phyloP scores from a whole-genome alignment of 2,888 invertebrate species.

The Pterostichus niger region DNA sequence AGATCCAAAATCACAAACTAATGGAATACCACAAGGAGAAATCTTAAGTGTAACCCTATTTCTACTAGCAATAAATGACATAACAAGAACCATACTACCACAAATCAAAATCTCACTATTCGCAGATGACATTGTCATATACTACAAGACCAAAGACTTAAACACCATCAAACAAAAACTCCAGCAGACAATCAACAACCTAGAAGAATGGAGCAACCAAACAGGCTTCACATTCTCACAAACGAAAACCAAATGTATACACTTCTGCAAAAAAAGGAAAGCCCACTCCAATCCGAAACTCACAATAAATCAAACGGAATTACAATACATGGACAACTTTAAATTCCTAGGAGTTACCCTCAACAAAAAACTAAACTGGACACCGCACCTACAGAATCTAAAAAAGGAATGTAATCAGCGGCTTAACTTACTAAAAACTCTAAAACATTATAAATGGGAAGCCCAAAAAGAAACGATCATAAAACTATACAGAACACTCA shows the following conservation, averaged over 20 bases:
- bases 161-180: constrained; percentile 15
- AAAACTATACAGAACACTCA: constrained; percentile 25
- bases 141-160: constrained; percentile 1
- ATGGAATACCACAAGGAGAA: constrained; percentile 48
- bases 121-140: constrained; percentile 43
- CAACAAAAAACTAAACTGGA: constrained; percentile 33
- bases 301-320: neutral
- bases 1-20: neutral
- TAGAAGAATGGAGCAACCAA: constrained; percentile 21
- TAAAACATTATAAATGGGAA: constrained; percentile 35
- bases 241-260: constrained; percentile 45
- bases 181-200: constrained; percentile 34
- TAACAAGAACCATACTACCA: neutral
- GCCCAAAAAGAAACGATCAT: constrained; percentile 18
- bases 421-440: constrained; percentile 23
- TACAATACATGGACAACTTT: neutral
- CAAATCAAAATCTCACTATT: constrained; percentile 14
- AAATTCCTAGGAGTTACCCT: constrained; percentile 29
- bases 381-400: constrained; percentile 9
- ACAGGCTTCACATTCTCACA: constrained; percentile 33
- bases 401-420: constrained; percentile 9
- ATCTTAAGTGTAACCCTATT: constrained; percentile 35
- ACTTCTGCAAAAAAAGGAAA: constrained; percentile 6
- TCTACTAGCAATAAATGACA: constrained; percentile 42
- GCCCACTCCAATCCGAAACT: neutral